Conservation (phyloP, 1,140 invertebrate genomes). For the Papilio helenus region DNA sequence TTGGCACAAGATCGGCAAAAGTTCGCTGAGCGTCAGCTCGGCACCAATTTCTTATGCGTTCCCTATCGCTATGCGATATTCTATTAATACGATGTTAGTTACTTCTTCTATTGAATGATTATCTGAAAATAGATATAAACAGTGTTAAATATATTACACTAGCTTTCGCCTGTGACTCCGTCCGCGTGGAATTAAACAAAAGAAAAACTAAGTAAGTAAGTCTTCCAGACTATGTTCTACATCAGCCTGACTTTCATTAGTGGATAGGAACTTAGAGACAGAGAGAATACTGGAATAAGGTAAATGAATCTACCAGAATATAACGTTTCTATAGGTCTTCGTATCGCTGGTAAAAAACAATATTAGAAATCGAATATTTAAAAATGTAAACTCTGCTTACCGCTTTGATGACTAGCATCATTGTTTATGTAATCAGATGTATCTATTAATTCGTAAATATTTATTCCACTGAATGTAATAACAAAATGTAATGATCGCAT, state of each 20-base stretch:
- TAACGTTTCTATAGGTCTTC: no score
- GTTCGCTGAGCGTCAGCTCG: no score
- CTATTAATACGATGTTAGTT: slow-evolving; percentile 25
- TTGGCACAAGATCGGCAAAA: no score
- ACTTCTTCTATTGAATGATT: slow-evolving; percentile 20
- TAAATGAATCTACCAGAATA: no score
- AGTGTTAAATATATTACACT: neutral
- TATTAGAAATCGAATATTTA: neutral
- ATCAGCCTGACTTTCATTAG: no score
- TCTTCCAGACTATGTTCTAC: no score
- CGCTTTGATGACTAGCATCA: neutral
- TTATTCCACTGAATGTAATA: slow-evolving; percentile 22
- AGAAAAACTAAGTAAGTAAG: no score
- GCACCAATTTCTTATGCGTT: slow-evolving; percentile 38
- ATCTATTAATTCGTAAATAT: slow-evolving; percentile 19
- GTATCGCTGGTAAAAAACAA: neutral
- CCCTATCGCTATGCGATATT: slow-evolving; percentile 16
- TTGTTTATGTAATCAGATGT: slow-evolving; percentile 16
- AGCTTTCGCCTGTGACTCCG: no score
- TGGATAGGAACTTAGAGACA: no score
- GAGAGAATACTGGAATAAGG: no score
- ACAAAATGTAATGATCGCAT: slow-evolving; percentile 15
- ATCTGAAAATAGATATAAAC: slow-evolving; percentile 12
- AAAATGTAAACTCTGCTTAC: neutral
- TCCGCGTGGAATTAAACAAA: no score